Evolutionary conservation across 2,113 vertebrate species (phyloP).

Genomic region (Bubo bubo): DNA sequence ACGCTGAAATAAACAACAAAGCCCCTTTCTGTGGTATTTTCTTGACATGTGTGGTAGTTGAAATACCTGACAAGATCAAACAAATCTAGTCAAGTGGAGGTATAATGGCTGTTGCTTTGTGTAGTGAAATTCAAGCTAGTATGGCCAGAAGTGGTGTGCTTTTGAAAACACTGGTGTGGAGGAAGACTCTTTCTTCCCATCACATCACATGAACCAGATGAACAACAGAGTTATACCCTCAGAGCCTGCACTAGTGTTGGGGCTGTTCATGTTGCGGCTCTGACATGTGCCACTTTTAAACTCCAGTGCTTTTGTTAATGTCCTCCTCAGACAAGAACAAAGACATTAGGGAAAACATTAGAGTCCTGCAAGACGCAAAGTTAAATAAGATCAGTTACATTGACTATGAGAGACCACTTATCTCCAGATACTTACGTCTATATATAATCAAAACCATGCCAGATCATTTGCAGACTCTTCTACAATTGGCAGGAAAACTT

Average conservation of each 20-base stretch:
- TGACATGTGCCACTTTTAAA: background rate
- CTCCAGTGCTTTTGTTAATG: background rate
- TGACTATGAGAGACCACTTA: background rate
- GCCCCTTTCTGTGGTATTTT: background rate
- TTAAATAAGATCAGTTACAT: background rate
- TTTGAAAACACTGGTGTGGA: background rate
- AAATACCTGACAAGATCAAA: background rate
- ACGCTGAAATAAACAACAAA: background rate
- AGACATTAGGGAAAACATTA: slow-evolving; percentile 25
- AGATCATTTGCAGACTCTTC: background rate
- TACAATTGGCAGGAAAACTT: background rate
- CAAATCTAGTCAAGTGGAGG: background rate
- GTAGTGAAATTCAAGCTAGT: background rate
- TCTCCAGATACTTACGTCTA: background rate
- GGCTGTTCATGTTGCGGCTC: background rate
- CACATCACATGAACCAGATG: background rate
- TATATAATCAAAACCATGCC: background rate
- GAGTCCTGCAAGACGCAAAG: background rate
- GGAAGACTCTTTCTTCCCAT: background rate
- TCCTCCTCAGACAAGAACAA: slow-evolving; percentile 37
- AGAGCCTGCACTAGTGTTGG: background rate
- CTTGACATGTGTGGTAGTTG: background rate
- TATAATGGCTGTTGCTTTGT: background rate
- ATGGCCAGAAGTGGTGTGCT: background rate
- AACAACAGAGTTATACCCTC: background rate